Base-by-base conservation (phyloP, 2,888 invertebrate genomes). In the Pherbina coryleti region DNA sequence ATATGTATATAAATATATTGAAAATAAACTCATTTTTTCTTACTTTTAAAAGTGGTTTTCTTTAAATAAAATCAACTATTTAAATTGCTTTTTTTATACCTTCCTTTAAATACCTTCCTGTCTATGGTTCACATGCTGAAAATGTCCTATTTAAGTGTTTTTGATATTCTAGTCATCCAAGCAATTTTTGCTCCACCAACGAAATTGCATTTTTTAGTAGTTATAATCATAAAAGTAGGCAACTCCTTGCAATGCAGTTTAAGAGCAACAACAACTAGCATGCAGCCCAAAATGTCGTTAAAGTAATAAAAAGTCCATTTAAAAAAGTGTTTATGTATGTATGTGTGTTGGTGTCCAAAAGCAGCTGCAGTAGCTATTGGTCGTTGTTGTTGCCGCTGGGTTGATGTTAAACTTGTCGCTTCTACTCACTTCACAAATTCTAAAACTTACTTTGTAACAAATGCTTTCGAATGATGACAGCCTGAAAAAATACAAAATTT, bases 221-320 rank as follows among this genome's bases (percentile, higher is more conserved):
- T 5, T 55, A 8, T 55, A 19, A 55, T 19, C 55, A 19, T 55
- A 19, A 55, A 55, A 55, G 55, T 22, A 22, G 19, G 22, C 55
- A 44, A 19, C 55, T n/a, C 7, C n/a, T 8, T 55, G 55, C 3
- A 55, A 55, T 2, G 55, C 55, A 55, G 55, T 5, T 19, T 19
- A 19, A 44, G 14, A 19, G 2, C 55, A 55, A 22, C 55, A 55
- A 55, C 55, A 55, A 22, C 55, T 19, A 55, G 5, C 44, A 44
- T 8, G 55, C 55, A 55, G 55, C 55, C 55, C 8, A 55, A 28
- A 62, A 11, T 28, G 37, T 66, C 66, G 66, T 34, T 66, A 66
- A 66, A 66, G 60, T 60, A 60, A 60, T 60, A 60, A 60, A 25
- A 60, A 60, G 28, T 28, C 4, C 60, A 60, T 60, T 60, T 60